Evolutionary conservation across 2,888 invertebrate species (phyloP).

Genomic region (Dexiosoma caninum): DNA sequence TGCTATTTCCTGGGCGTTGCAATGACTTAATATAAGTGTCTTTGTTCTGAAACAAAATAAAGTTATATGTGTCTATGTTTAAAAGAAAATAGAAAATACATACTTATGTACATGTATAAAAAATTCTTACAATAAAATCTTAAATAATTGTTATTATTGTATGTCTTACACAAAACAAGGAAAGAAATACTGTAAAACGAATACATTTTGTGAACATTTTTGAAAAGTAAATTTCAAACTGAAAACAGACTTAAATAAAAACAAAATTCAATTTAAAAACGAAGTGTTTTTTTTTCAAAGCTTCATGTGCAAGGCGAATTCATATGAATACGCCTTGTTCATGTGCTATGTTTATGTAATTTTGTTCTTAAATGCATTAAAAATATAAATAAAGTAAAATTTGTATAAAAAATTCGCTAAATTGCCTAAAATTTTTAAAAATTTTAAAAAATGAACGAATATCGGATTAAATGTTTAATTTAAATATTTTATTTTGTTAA

Average conservation of each 20-base stretch:
- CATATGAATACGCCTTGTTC: no score
- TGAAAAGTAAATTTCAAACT: background rate
- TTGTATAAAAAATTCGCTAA: no score
- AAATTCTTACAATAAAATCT: background rate
- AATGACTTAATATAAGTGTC: no score
- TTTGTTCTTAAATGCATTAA: no score
- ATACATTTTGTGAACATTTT: constrained; percentile 11
- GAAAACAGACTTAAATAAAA: background rate
- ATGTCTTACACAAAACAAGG: background rate
- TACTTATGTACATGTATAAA: constrained; percentile 5
- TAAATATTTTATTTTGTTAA: no score
- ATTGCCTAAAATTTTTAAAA: no score
- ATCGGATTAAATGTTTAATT: no score
- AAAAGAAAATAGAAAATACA: constrained; percentile 3
- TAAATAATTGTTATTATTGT: constrained; percentile 2
- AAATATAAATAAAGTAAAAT: no score
- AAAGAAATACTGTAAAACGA: background rate
- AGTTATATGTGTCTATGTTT: constrained; percentile 32
- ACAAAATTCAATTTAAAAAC: background rate
- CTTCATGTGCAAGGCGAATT: no score
- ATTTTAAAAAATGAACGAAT: no score
- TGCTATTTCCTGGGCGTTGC: no score
- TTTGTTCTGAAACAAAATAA: constrained; percentile 18
- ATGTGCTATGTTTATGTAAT: no score
- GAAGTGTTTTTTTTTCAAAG: background rate